Conservation (phyloP, 2,888 invertebrate genomes). For the Monopis laevigella region DNA sequence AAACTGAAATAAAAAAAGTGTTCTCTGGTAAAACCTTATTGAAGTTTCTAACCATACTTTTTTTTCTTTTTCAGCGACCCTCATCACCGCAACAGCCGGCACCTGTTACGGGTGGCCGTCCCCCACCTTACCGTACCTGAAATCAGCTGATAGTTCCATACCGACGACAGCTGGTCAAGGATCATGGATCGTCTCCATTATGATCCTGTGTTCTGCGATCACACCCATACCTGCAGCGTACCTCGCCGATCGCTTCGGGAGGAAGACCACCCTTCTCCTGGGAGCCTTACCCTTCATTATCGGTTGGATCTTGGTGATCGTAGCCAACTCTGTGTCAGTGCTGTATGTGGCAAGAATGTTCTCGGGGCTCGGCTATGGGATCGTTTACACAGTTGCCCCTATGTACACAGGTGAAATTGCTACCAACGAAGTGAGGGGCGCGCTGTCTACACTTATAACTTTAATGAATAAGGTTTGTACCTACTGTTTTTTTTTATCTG, state of each 20-base stretch:
- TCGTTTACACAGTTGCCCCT: slow-evolving; percentile 69
- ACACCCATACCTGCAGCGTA: slow-evolving; percentile 71
- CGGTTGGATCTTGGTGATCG: slow-evolving; percentile 72
- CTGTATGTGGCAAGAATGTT: slow-evolving; percentile 70
- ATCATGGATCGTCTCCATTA: slow-evolving; percentile 72
- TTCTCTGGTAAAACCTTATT: neutral
- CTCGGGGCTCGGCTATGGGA: slow-evolving; percentile 71
- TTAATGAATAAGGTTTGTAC: slow-evolving; percentile 59
- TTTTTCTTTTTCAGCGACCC: slow-evolving; percentile 61
- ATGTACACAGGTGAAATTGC: slow-evolving; percentile 73
- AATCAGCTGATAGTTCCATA: slow-evolving; percentile 50
- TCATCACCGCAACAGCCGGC: slow-evolving; percentile 62
- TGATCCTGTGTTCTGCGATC: slow-evolving; percentile 70
- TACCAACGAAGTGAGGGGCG: slow-evolving; percentile 68
- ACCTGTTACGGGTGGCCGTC: slow-evolving; percentile 71
- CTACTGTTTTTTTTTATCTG: no score
- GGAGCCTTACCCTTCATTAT: slow-evolving; percentile 69
- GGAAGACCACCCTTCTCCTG: slow-evolving; percentile 71
- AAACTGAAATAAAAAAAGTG: neutral
- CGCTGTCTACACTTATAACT: slow-evolving; percentile 70
- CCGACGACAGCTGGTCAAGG: slow-evolving; percentile 58
- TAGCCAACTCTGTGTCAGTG: slow-evolving; percentile 61
- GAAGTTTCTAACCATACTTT: no score
- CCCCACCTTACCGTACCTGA: slow-evolving; percentile 63
- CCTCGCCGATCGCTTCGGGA: slow-evolving; percentile 71